Base-by-base conservation (phyloP, 2,797 vertebrate genomes). In the Lacerta bilineata region DNA sequence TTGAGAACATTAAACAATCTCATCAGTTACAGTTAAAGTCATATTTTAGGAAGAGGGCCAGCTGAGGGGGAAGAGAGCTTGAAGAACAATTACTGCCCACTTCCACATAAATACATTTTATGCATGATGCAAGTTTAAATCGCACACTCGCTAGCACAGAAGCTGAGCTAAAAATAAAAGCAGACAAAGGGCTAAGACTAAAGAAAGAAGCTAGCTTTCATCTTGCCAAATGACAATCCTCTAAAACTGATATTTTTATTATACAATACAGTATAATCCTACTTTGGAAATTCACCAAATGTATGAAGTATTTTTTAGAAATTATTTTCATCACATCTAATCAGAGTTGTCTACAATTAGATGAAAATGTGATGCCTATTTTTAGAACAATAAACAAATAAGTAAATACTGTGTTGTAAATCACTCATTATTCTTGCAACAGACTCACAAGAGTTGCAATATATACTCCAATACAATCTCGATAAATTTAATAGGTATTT, bases 271-370 rank as follows among this genome's bases (percentile, higher is more conserved):
- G 9, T 69, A 78, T 68, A 78, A 69, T 69, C 18, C 36, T 43
- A 59, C 66, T 85, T 83, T 9, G 4, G 78, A 90, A 33, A 43
- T 74, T 41, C 69, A 91, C 20, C 75, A 72, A 46, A 72, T 13
- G 33, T 43, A 84, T 36, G 93, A 88, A 85, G 7, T 77, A n/a
- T 87, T 0, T 13, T 88, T 85, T 17, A 79, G 85, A 90, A 85
- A 89, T 10, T 82, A 87, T 5, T 82, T 39, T 74, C 33, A 87
- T 87, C 46, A 83, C 23, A 25, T 29, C 27, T 80, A 9, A 8
- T 33, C 2, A 27, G 33, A 76, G 77, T 84, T 75, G 27, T 4
- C 0, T 3, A 36, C 2, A 9, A 92, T 74, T 78, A 61, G 3
- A 72, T 5, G 2, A 87, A 87, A 87, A 20, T 8, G 2, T 74